These are phyloP conservation scores for Melitaea athalia DNA, from an alignment of 2,888 invertebrate species.

Conservation along the genomic window DNA sequence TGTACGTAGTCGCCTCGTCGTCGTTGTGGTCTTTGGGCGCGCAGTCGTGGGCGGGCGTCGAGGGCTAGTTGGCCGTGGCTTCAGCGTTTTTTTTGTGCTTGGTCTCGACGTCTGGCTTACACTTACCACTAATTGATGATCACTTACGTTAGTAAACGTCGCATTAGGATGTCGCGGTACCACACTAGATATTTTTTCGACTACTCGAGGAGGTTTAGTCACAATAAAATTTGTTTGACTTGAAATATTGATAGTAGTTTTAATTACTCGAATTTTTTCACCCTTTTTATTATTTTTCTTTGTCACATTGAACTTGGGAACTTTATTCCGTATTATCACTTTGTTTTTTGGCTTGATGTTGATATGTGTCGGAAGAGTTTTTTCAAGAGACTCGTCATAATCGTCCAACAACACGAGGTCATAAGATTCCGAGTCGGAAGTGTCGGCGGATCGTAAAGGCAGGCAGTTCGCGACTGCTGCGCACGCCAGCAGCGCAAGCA, in stretches of 20 bases:
- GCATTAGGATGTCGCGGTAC: constrained; percentile 43
- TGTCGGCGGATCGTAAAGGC: constrained; percentile 51
- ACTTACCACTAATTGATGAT: constrained; percentile 58
- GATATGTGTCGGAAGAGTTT: constrained; percentile 51
- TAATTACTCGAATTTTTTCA: constrained; percentile 65
- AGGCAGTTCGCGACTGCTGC: constrained; percentile 58
- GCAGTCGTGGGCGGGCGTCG: constrained; percentile 47
- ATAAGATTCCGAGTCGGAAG: constrained; percentile 61
- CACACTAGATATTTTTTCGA: constrained; percentile 38
- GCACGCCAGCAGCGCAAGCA: constrained; percentile 73
- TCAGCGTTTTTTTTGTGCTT: constrained; percentile 45
- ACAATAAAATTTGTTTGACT: constrained; percentile 76
- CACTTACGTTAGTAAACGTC: constrained; percentile 49
- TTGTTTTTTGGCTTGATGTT: constrained; percentile 49
- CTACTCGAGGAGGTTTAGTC: constrained; percentile 57
- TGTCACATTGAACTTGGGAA: constrained; percentile 66
- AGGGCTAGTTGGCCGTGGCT: constrained; percentile 38
- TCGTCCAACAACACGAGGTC: constrained; percentile 70
- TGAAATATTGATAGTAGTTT: constrained; percentile 73
- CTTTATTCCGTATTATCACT: constrained; percentile 65
- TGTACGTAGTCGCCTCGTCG: constrained; percentile 40
- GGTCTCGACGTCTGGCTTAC: constrained; percentile 40
- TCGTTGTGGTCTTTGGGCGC: constrained; percentile 43
- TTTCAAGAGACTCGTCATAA: constrained; percentile 64
- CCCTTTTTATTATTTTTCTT: constrained; percentile 60